Evolutionary conservation across 2,797 vertebrate species (phyloP).

Genomic region (Sebastes flavidus): DNA sequence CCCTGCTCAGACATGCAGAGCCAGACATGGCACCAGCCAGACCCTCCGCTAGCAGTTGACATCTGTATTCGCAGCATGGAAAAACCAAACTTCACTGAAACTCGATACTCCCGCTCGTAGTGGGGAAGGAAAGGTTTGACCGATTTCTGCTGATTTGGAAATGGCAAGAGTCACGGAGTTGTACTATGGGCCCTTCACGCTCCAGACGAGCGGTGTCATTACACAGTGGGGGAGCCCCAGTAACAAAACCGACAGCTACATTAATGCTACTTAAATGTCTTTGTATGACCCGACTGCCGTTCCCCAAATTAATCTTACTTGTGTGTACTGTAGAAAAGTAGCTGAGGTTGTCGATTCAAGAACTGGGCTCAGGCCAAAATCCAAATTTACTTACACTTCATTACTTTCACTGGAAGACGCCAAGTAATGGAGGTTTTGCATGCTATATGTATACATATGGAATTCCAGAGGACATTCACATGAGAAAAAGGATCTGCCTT

Average conservation of each 20-base stretch:
- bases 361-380: constrained; percentile 4
- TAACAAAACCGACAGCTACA: constrained; percentile 5
- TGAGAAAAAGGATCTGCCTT: background rate
- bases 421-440: background rate
- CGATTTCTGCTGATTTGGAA: constrained; percentile 56
- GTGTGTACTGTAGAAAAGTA: constrained; percentile 4
- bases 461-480: background rate
- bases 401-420: constrained; percentile 14
- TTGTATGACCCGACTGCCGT: background rate
- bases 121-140: constrained; percentile 43
- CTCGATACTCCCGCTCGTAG: constrained; percentile 40
- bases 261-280: background rate
- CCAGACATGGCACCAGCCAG: constrained; percentile 63
- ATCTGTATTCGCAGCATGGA: constrained; percentile 72
- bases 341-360: constrained; percentile 9
- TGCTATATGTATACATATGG: background rate
- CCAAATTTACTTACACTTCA: background rate
- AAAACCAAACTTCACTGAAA: constrained; percentile 67
- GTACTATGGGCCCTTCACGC: constrained; percentile 1
- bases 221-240: background rate
- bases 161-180: constrained; percentile 25
- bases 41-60: constrained; percentile 66
- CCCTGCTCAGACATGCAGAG: constrained; percentile 69
- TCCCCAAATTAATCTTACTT: constrained; percentile 17
- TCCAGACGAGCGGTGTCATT: constrained; percentile 30